Percentiles rank a stretch among this genome's conserved stretches.
Evolutionary conservation across 2,888 invertebrate genomes (phyloP).

Genomic region (Drosophila anomalata): DNA sequence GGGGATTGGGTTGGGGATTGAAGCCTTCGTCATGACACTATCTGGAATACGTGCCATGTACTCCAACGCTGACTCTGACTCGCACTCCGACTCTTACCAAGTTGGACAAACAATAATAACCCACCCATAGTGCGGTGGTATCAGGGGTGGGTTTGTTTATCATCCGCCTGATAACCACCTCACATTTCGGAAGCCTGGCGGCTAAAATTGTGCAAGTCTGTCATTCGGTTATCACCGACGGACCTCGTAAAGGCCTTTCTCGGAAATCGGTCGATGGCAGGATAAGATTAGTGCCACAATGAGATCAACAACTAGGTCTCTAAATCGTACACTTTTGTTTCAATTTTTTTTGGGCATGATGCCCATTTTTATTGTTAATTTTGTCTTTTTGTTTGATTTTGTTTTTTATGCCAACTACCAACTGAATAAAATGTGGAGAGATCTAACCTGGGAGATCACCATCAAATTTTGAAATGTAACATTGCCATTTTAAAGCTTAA

Average conservation of each 20-base stretch:
- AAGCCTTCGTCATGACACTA: slow-evolving; percentile 10
- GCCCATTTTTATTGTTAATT: too few relatives aligned
- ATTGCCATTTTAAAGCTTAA: not conserved
- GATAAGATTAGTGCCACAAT: slow-evolving; percentile 27
- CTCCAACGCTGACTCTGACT: slow-evolving; percentile 11
- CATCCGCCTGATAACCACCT: slow-evolving; percentile 35
- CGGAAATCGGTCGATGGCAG: slow-evolving; percentile 32
- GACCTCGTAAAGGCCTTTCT: slow-evolving; percentile 31
- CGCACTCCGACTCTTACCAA: slow-evolving; percentile 3
- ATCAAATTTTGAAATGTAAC: not conserved
- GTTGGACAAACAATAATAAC: slow-evolving; percentile 39
- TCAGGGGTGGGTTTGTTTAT: slow-evolving; percentile 40
- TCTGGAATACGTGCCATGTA: slow-evolving; percentile 25
- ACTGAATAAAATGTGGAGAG: too few relatives aligned
- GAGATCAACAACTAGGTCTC: not conserved
- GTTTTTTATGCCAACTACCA: too few relatives aligned
- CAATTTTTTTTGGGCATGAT: too few relatives aligned
- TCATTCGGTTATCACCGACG: slow-evolving; percentile 43
- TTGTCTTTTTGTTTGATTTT: too few relatives aligned
- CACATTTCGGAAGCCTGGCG: slow-evolving; percentile 27
- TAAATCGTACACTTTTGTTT: too few relatives aligned
- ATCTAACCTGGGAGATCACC: too few relatives aligned
- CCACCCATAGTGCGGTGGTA: slow-evolving; percentile 1
- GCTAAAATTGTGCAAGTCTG: slow-evolving; percentile 55
- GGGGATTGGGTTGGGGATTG: slow-evolving; percentile 16